Conservation (phyloP, 2,113 vertebrate species). For the Marmota monax region DNA sequence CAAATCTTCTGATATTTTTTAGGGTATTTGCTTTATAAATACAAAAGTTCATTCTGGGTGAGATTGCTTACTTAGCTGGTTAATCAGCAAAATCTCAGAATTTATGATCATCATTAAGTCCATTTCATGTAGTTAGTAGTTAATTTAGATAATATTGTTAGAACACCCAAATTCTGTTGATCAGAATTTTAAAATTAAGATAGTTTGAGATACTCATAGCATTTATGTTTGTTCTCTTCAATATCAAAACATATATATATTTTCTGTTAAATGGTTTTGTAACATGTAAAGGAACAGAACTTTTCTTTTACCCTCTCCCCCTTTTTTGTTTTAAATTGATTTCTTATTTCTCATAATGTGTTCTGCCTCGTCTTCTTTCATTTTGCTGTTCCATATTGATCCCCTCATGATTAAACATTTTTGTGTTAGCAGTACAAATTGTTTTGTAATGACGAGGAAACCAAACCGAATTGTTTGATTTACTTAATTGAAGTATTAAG, state of each 20-base stretch:
- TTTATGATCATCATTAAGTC: slow-evolving; percentile 7
- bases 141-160: slow-evolving; percentile 79
- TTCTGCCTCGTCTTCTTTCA: background rate
- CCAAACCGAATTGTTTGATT: background rate
- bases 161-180: slow-evolving; percentile 35
- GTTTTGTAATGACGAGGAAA: slow-evolving; percentile 47
- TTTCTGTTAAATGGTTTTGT: background rate
- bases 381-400: background rate
- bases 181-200: slow-evolving; percentile 82
- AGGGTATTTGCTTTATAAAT: slow-evolving; percentile 42
- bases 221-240: slow-evolving; percentile 74
- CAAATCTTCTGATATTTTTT: background rate
- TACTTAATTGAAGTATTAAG: background rate
- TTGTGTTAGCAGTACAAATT: background rate
- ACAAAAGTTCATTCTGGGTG: background rate
- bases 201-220: slow-evolving; percentile 75
- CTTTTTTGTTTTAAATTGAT: background rate
- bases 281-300: background rate
- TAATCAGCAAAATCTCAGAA: slow-evolving; percentile 73
- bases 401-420: background rate
- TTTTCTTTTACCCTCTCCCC: background rate
- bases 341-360: background rate
- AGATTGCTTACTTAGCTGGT: slow-evolving; percentile 64
- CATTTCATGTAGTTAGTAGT: slow-evolving; percentile 74
- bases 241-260: background rate